Base-by-base conservation (phyloP, 1,140 invertebrate genomes). In the Thaumatotibia leucotreta region DNA sequence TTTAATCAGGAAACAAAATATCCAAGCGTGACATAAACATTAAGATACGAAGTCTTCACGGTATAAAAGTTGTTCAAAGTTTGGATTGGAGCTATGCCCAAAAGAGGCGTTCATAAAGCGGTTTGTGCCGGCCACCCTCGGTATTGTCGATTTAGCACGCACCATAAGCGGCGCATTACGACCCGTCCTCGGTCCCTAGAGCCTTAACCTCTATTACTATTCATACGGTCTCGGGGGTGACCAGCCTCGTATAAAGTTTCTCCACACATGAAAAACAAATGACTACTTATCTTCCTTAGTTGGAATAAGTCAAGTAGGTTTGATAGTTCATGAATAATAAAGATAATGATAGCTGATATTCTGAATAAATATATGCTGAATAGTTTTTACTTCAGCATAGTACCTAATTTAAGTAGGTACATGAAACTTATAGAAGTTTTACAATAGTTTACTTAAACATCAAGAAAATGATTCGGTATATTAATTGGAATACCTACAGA, bases 91-190 rank as follows among this genome's bases (percentile, higher is more conserved):
- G 74, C 72, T 66, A 68, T 64, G 66, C 50, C 71, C 32, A 79
- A 77, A 58, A 81, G 78, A 77, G 69, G 73, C 72, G 71, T 78
- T 74, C 70, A 82, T 82, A 78, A 82, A 85, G 80, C 76, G 73
- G 79, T 78, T 79, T 76, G 75, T 86, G 80, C 69, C 71, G 74
- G 72, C 67, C 72, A 76, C 85, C 82, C 80, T 58, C 52, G 85
- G n/a, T 80, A 83, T 87, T 82, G 84, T 84, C 83, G 82, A 90
- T 90, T 90, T 88, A 82, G 84, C 78, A 90, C 85, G 86, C 85
- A 83, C 88, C 84, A 86, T 90, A 88, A 88, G 84, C 84, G 79
- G 75, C 70, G 66, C 68, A 76, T 86, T 79, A 78, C 65, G 52
- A 52, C 23, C 24, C 52, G 11, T 69, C 73, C 65, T 68, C 52